phyloP scores from a whole-genome alignment of 2,113 vertebrate genomes.

The Oncorhynchus nerka region DNA sequence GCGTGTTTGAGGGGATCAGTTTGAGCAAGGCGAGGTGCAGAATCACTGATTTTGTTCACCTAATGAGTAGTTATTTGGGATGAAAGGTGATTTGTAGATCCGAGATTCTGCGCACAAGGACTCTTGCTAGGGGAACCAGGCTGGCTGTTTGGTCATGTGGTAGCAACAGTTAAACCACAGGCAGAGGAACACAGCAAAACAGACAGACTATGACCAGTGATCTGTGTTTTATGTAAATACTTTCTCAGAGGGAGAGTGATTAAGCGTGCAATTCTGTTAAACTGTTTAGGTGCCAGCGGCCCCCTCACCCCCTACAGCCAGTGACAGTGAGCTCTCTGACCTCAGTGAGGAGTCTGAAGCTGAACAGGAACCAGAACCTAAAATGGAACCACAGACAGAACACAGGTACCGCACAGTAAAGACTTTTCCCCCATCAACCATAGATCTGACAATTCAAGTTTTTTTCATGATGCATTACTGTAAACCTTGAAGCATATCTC shows the following conservation, averaged over 20 bases:
- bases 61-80: too few relatives aligned
- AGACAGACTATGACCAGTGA: not conserved
- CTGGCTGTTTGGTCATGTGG: not conserved
- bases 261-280: slow-evolving; percentile 1
- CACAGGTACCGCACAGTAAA: slow-evolving; percentile 18
- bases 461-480: not conserved
- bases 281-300: slow-evolving; percentile 38
- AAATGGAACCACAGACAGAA: not conserved
- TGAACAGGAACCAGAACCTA: slow-evolving; percentile 24
- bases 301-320: not conserved
- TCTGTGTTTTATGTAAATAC: not conserved
- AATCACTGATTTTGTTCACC: too few relatives aligned
- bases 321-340: slow-evolving; percentile 31
- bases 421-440: not conserved
- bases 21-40: too few relatives aligned
- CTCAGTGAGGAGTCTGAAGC: slow-evolving; percentile 28
- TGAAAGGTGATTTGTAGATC: too few relatives aligned
- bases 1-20: too few relatives aligned
- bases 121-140: not conserved
- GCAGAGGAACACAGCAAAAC: not conserved
- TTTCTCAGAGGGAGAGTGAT: not conserved
- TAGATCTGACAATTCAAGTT: not conserved
- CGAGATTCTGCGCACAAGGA: not conserved
- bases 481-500: not conserved
- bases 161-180: not conserved